A percentile compares a stretch with the other conserved stretches of the same genome.
Conservation (phyloP, 2,113 vertebrate genomes). For the Lampris megalopsis region DNA sequence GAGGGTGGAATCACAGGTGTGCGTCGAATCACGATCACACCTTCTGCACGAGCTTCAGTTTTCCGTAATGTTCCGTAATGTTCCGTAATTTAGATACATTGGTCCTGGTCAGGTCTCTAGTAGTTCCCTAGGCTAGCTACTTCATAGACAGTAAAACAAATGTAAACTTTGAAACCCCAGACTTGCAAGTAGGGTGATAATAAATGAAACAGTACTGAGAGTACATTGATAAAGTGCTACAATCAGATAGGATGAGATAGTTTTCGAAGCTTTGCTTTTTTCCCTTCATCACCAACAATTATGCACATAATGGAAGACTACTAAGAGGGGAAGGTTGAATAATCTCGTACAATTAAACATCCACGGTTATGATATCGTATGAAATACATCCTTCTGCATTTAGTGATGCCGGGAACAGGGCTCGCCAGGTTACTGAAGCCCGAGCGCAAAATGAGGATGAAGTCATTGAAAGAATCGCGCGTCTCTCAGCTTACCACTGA, state of each 20-base stretch:
- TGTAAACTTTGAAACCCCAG: conserved; percentile 53
- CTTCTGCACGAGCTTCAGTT: no score
- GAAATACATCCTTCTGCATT: conserved; percentile 34
- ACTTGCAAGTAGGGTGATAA: conserved; percentile 28
- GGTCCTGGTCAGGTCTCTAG: conserved; percentile 32
- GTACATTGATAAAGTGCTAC: conserved; percentile 71
- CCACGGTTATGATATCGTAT: conserved; percentile 24
- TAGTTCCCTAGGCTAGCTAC: no score
- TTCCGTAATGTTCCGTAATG: not conserved
- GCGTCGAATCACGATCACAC: not conserved
- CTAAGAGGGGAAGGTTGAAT: conserved; percentile 4
- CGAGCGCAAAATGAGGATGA: conserved; percentile 53
- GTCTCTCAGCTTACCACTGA: conserved; percentile 17
- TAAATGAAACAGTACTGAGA: conserved; percentile 56
- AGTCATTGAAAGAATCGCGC: conserved; percentile 44
- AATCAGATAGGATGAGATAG: conserved; percentile 31
- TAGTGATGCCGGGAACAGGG: conserved; percentile 44
- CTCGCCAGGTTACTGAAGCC: conserved; percentile 49
- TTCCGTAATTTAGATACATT: conserved; percentile 13
- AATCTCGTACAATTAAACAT: conserved; percentile 10
- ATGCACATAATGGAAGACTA: conserved; percentile 70
- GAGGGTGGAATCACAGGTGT: conserved; percentile 40
- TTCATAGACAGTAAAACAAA: conserved; percentile 1
- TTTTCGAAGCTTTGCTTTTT: conserved; percentile 23
- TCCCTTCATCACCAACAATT: conserved; percentile 21